These are phyloP conservation scores for Aleiodes testaceus DNA, from an alignment of 2,888 invertebrate genomes.

Conservation along the genomic window DNA sequence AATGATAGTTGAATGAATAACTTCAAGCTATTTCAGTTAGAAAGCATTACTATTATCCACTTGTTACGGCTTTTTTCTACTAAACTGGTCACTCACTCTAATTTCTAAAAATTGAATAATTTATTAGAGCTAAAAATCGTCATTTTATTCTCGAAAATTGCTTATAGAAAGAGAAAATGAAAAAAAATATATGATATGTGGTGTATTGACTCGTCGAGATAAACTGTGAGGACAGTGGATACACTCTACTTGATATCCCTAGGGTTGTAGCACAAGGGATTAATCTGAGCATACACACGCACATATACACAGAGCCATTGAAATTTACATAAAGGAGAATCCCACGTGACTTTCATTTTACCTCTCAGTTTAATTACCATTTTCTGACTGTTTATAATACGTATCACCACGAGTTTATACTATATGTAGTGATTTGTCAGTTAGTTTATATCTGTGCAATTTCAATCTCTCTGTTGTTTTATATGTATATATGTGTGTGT, in stretches of 20 bases:
- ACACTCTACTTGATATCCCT: slow-evolving; percentile 70
- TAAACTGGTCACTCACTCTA: too few species aligned
- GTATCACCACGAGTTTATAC: slow-evolving; percentile 7
- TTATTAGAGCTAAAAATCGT: too few species aligned
- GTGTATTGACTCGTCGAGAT: slow-evolving; percentile 29
- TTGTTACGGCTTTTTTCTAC: too few species aligned
- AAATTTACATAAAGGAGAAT: slow-evolving; percentile 27
- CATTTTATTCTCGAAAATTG: slow-evolving; percentile 8
- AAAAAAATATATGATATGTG: slow-evolving; percentile 2
- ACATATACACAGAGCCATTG: slow-evolving; percentile 2
- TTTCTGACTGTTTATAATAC: slow-evolving; percentile 10
- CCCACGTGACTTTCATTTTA: slow-evolving; percentile 31
- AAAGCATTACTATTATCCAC: too few species aligned
- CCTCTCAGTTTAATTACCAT: slow-evolving; percentile 40
- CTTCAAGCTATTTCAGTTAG: too few species aligned
- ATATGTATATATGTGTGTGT: neutral
- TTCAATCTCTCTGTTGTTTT: slow-evolving; percentile 4
- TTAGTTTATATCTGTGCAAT: slow-evolving; percentile 11
- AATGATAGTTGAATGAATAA: too few species aligned
- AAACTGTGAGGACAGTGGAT: slow-evolving; percentile 36
- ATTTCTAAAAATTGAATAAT: too few species aligned
- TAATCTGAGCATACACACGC: slow-evolving; percentile 2
- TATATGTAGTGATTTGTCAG: slow-evolving; percentile 11
- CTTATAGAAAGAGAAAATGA: neutral
- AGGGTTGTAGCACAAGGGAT: slow-evolving; percentile 51